Evolutionary conservation across 2,888 invertebrate species (phyloP).

Genomic region (Xestia sexstrigata): DNA sequence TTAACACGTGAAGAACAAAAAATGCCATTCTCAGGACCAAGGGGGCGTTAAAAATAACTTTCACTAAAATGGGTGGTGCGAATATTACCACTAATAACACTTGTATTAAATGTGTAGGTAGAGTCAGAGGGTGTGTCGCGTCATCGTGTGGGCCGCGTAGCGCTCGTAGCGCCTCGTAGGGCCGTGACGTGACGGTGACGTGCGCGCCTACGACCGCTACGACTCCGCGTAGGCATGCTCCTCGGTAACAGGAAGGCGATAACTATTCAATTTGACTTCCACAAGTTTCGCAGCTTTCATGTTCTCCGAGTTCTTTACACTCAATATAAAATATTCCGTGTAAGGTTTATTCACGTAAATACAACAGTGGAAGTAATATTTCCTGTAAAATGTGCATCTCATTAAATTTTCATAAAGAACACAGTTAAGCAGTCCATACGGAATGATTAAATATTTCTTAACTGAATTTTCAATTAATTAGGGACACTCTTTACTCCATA

Average conservation of each 20-base stretch:
- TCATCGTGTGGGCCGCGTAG: constrained; percentile 68
- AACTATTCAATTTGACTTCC: constrained; percentile 45
- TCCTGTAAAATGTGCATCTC: constrained; percentile 36
- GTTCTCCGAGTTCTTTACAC: not conserved
- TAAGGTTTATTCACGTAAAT: constrained; percentile 28
- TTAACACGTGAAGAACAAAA: not conserved
- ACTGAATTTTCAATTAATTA: constrained; percentile 61
- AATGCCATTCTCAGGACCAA: not conserved
- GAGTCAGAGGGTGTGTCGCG: constrained; percentile 56
- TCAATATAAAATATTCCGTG: constrained; percentile 15
- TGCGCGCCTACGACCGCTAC: constrained; percentile 75
- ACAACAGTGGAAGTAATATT: constrained; percentile 18
- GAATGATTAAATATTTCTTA: constrained; percentile 59
- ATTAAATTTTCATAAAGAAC: constrained; percentile 41
- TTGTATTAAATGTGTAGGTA: constrained; percentile 45
- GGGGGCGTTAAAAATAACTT: constrained; percentile 25
- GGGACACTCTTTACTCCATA: constrained; percentile 46
- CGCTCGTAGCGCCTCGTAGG: constrained; percentile 76
- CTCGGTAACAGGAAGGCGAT: constrained; percentile 31
- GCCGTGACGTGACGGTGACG: constrained; percentile 77
- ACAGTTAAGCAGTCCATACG: constrained; percentile 38
- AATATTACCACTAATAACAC: constrained; percentile 19
- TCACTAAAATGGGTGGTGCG: constrained; percentile 24
- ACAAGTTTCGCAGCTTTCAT: constrained; percentile 7
- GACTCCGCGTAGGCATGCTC: constrained; percentile 69